Conservation (phyloP, 2,888 invertebrate genomes). For the Drosophila villosipedis region DNA sequence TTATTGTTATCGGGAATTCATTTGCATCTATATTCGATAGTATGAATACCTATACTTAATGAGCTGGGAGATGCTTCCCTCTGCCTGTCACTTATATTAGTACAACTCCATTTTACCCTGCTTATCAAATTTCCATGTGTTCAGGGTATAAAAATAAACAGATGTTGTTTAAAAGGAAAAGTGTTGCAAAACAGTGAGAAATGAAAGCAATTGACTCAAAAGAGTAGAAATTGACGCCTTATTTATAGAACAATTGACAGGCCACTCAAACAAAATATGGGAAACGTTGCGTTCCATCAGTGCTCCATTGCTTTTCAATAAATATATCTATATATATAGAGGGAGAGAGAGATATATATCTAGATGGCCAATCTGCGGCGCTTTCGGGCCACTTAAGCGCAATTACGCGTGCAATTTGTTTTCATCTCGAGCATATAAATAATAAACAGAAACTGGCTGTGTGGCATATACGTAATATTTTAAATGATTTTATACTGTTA, state of each 20-base stretch:
- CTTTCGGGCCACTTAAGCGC: constrained; percentile 72
- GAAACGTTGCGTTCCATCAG: constrained; percentile 8
- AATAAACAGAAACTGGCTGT: constrained; percentile 39
- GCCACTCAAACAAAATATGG: constrained; percentile 61
- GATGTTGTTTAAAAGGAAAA: background rate
- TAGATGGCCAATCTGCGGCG: constrained; percentile 13
- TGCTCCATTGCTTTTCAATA: constrained; percentile 62
- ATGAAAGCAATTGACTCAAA: constrained; percentile 64
- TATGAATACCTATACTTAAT: background rate
- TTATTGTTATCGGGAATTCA: background rate
- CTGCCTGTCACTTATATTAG: background rate
- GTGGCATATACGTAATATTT: constrained; percentile 74
- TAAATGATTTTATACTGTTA: constrained; percentile 72
- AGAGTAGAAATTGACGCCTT: constrained; percentile 45
- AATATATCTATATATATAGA: constrained; percentile 25
- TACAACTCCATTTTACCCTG: background rate
- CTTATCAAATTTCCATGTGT: background rate
- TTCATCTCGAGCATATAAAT: constrained; percentile 65
- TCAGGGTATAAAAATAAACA: background rate
- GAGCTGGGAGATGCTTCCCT: background rate
- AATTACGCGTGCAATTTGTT: constrained; percentile 76
- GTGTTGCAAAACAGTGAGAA: constrained; percentile 32
- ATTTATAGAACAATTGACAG: constrained; percentile 77
- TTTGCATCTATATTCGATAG: background rate
- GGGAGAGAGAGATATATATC: background rate